Conservation (phyloP, 2,113 vertebrate species). For the Rana temporaria region DNA sequence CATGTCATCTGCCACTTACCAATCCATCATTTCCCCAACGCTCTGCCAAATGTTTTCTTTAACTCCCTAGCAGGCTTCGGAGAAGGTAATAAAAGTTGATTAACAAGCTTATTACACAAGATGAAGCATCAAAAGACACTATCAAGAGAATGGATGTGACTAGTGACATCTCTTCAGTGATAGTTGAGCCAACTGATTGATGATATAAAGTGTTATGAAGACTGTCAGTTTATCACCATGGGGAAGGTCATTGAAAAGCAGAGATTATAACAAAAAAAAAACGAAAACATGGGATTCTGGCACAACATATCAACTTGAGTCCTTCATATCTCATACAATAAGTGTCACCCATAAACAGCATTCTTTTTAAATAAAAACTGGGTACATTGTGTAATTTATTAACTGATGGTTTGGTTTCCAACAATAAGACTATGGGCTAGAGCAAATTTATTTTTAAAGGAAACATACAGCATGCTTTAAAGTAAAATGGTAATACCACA, state of each 20-base stretch:
- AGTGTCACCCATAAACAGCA: too few relatives aligned
- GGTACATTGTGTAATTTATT: too few relatives aligned
- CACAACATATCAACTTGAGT: too few relatives aligned
- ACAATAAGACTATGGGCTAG: too few relatives aligned
- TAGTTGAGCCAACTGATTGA: not conserved
- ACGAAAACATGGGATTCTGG: too few relatives aligned
- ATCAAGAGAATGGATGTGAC: conserved; percentile 37
- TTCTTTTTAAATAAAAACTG: too few relatives aligned
- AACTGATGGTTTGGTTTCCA: too few relatives aligned
- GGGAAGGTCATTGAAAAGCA: not conserved
- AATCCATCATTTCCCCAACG: conserved; percentile 6
- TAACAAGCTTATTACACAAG: conserved; percentile 9
- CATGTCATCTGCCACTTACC: not conserved
- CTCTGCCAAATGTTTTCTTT: conserved; percentile 34
- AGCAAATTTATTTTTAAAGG: too few relatives aligned
- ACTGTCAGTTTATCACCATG: not conserved
- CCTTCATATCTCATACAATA: too few relatives aligned
- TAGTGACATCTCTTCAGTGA: not conserved
- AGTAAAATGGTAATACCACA: too few relatives aligned
- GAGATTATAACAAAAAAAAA: too few relatives aligned
- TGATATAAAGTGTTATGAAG: not conserved
- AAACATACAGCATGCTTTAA: too few relatives aligned
- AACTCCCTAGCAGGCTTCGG: conserved; percentile 8
- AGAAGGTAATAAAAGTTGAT: conserved; percentile 39
- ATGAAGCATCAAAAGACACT: conserved; percentile 29